phyloP scores from a whole-genome alignment of 2,113 vertebrate genomes.

The human region GRCh38 chr2:42644001-42644500 shows the following conservation, averaged over 20 bases:
- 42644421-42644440: neutral
- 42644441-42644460: neutral
- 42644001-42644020: slow-evolving; percentile 18
- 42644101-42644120: neutral
- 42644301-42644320: neutral
- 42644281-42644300: neutral
- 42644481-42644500: neutral
- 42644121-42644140: slow-evolving; percentile 97
- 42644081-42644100: neutral
- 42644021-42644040: neutral
- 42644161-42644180: slow-evolving; percentile 96
- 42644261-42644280: neutral
- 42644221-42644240: slow-evolving; percentile 96
- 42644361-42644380: neutral
- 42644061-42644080: slow-evolving; percentile 39
- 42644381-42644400: no score
- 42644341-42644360: neutral
- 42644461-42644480: neutral
- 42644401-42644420: no score
- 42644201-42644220: slow-evolving; percentile 97
- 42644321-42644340: neutral
- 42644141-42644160: slow-evolving; percentile 97
- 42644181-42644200: slow-evolving; percentile 99
- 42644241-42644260: slow-evolving; percentile 86
- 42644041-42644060: neutral